phyloP scores from a whole-genome alignment of 2,888 invertebrate species.

The Tipula confusa region DNA sequence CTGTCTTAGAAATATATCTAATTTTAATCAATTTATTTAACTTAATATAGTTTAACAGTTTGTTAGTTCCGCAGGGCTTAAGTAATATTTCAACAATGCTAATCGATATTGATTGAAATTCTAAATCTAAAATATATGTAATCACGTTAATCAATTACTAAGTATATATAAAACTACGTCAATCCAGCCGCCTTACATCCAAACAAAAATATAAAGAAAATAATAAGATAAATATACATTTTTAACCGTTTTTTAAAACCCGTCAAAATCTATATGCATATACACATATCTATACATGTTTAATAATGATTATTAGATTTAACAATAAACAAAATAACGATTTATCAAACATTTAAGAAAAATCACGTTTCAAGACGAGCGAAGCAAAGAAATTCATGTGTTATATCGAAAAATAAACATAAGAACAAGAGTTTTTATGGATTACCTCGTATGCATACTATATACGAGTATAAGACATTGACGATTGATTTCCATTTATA shows the following conservation, averaged over 20 bases:
- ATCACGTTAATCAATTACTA: not conserved
- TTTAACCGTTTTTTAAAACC: not conserved
- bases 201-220: no score
- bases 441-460: not conserved
- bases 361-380: not conserved
- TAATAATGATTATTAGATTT: not conserved
- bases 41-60: no score
- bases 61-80: no score
- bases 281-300: not conserved
- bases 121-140: not conserved
- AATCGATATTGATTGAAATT: not conserved
- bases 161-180: not conserved
- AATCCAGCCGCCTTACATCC: not conserved
- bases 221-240: not conserved
- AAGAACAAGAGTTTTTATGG: not conserved
- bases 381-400: not conserved
- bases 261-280: not conserved
- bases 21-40: no score
- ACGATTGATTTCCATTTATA: not conserved
- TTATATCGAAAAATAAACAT: not conserved
- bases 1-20: no score
- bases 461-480: not conserved
- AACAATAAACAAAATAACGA: not conserved
- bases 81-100: not conserved
- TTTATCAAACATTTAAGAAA: slow-evolving; percentile 12